These are phyloP conservation scores for Drosophila mulleri DNA, from an alignment of 2,888 invertebrate species.

Conservation along the genomic window DNA sequence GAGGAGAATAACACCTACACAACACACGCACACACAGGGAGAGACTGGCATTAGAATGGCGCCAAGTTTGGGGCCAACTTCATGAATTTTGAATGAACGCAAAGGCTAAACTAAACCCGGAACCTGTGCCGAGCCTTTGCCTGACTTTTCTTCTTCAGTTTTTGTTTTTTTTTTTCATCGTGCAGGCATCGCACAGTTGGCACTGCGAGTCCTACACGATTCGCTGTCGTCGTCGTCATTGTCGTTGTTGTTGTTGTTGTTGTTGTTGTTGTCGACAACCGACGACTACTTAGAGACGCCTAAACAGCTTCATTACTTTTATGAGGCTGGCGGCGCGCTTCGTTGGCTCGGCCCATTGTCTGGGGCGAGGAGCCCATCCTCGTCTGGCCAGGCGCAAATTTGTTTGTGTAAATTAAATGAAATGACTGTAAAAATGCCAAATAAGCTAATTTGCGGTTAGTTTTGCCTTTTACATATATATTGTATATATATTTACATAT, in stretches of 20 bases:
- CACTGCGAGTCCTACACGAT: constrained; percentile 34
- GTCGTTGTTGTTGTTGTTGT: constrained; percentile 16
- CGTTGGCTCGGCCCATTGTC: constrained; percentile 77
- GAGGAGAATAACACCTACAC: constrained; percentile 25
- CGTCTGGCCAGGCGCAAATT: constrained; percentile 77
- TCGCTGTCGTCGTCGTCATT: constrained; percentile 6
- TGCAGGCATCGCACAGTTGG: constrained; percentile 43
- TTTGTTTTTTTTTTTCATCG: constrained; percentile 33
- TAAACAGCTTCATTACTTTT: constrained; percentile 82
- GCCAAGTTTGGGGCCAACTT: constrained; percentile 72
- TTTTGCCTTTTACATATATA: constrained; percentile 44
- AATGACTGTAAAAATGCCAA: constrained; percentile 81
- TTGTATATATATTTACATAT: not conserved
- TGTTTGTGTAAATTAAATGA: constrained; percentile 81
- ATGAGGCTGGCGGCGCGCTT: constrained; percentile 75
- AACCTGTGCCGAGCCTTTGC: not conserved
- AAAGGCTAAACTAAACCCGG: constrained; percentile 51
- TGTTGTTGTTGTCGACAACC: constrained; percentile 59
- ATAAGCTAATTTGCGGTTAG: constrained; percentile 80
- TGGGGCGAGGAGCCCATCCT: constrained; percentile 22
- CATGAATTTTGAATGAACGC: constrained; percentile 80
- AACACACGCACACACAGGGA: constrained; percentile 10
- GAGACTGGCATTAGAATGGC: constrained; percentile 65
- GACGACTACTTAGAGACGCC: constrained; percentile 81
- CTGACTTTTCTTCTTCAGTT: not conserved